A percentile compares a stretch with the other conserved stretches of the same genome.
phyloP scores from a whole-genome alignment of 2,797 vertebrate genomes.

The Rousettus madagascariensis region DNA sequence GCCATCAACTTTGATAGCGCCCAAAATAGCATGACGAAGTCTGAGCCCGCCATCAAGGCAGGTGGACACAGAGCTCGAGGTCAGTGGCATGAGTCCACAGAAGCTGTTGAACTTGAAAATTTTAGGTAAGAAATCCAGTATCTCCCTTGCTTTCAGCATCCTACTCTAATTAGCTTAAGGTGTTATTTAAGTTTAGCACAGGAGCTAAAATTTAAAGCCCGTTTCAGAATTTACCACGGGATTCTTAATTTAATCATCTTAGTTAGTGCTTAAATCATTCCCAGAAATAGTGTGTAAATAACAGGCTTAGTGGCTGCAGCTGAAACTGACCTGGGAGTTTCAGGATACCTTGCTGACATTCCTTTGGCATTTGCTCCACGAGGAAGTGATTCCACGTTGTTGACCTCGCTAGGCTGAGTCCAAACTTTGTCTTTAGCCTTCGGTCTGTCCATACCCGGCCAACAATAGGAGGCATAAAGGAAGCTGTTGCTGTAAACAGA shows the following conservation, averaged over 20 bases:
- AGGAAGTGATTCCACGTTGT: background rate
- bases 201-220: background rate
- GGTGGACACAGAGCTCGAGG: conserved; percentile 72
- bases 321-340: background rate
- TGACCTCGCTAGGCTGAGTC: background rate
- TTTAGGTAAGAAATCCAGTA: conserved; percentile 87
- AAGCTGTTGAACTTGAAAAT: conserved; percentile 90
- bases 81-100: conserved; percentile 82
- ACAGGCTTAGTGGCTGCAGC: background rate
- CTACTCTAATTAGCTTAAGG: background rate
- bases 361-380: background rate
- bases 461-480: background rate
- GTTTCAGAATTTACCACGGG: background rate
- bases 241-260: background rate
- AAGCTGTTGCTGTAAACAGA: background rate
- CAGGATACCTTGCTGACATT: background rate
- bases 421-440: background rate
- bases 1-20: conserved; percentile 81
- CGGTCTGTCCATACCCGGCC: background rate
- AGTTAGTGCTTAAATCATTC: background rate
- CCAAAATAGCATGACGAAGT: conserved; percentile 75
- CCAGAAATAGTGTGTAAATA: background rate
- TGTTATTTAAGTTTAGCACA: background rate
- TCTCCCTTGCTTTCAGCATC: background rate
- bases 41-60: conserved; percentile 73